Percentiles rank a stretch among this genome's conserved stretches.
Conservation (phyloP, 2,888 invertebrate genomes). For the Dysmachus trigonus region DNA sequence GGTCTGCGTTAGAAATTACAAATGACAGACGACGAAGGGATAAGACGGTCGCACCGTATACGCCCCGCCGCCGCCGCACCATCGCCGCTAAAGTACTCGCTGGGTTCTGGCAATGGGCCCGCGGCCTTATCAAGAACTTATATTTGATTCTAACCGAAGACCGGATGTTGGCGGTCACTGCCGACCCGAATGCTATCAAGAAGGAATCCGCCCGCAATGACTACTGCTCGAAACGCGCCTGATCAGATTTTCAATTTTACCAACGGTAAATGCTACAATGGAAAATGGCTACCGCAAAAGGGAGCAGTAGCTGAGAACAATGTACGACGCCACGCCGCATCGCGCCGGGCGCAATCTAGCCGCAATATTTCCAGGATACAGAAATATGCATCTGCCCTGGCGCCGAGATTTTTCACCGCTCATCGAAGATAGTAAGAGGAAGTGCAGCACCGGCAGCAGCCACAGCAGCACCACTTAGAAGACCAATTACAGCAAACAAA, state of each 20-base stretch:
- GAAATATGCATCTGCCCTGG: conserved; percentile 19
- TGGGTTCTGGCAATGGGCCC: not conserved
- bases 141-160: not conserved
- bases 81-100: no score
- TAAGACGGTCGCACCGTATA: not conserved
- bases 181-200: not conserved
- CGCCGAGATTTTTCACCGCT: conserved; percentile 28
- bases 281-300: not conserved
- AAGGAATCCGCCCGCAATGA: not conserved
- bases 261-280: not conserved
- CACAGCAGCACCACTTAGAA: not conserved
- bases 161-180: not conserved
- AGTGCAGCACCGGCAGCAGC: not conserved
- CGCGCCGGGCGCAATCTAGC: not conserved
- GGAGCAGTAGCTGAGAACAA: conserved; percentile 8
- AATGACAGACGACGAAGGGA: conserved; percentile 39
- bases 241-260: not conserved
- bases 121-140: not conserved
- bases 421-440: not conserved
- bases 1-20: conserved; percentile 28
- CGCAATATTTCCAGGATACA: not conserved
- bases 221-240: not conserved
- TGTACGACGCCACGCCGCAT: not conserved
- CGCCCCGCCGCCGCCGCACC: not conserved
- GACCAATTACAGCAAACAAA: conserved; percentile 27